These are phyloP conservation scores for Cryptoblepharus egeriae DNA, from an alignment of 2,797 vertebrate genomes.

Conservation along the genomic window DNA sequence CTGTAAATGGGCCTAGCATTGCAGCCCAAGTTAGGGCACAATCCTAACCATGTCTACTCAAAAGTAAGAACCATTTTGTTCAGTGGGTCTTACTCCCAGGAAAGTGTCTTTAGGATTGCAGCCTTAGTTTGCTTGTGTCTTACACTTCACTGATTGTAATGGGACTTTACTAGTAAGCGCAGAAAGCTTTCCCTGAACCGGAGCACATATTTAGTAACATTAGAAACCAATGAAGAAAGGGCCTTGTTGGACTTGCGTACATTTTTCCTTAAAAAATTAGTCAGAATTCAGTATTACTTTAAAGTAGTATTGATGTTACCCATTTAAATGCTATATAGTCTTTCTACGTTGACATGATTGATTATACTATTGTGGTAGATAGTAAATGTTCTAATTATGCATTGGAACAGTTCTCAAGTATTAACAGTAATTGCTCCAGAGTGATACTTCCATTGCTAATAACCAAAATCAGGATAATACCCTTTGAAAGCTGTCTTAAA, in stretches of 20 bases:
- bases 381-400: constrained; percentile 44
- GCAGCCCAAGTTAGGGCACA: background rate
- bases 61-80: too few relatives aligned
- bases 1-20: background rate
- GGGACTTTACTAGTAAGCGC: background rate
- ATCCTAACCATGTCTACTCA: too few relatives aligned
- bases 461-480: constrained; percentile 39
- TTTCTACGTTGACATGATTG: background rate
- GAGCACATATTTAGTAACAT: background rate
- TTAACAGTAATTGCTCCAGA: constrained; percentile 38
- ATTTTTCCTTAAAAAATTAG: constrained; percentile 1
- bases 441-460: constrained; percentile 43
- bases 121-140: background rate
- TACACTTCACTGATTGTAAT: background rate
- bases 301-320: background rate
- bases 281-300: background rate
- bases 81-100: too few relatives aligned
- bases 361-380: constrained; percentile 33
- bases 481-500: constrained; percentile 26
- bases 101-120: too few relatives aligned
- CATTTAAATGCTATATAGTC: background rate
- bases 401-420: constrained; percentile 32
- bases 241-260: background rate
- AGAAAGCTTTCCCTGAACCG: background rate
- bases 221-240: background rate